Conservation (phyloP, 2,113 vertebrate genomes). For the Felis chaus region DNA sequence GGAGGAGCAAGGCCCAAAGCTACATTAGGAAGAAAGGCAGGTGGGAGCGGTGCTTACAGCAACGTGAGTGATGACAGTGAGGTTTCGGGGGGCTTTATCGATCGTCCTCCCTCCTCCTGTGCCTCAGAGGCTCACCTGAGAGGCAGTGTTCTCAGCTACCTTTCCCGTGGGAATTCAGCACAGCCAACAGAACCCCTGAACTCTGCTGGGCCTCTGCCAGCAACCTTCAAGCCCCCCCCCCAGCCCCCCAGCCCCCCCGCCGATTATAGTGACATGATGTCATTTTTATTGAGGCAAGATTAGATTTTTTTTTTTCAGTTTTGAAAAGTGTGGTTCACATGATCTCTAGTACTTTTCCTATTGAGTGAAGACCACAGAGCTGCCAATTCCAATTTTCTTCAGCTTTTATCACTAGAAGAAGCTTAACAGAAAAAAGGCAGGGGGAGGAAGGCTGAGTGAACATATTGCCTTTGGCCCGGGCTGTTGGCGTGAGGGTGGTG, state of each 20-base stretch:
- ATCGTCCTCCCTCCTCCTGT: slow-evolving; percentile 72
- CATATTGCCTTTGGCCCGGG: neutral
- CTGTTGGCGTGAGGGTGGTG: neutral
- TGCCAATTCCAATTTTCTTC: slow-evolving; percentile 89
- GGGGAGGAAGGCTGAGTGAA: neutral
- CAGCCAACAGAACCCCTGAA: slow-evolving; percentile 91
- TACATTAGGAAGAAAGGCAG: neutral
- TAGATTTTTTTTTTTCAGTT: slow-evolving; percentile 80
- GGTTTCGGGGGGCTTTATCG: slow-evolving; percentile 75
- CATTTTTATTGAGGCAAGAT: slow-evolving; percentile 84
- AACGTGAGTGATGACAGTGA: neutral
- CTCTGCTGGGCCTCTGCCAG: slow-evolving; percentile 91
- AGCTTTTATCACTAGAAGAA: slow-evolving; percentile 84
- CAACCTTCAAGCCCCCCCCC: slow-evolving; percentile 86
- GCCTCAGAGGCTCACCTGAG: slow-evolving; percentile 82
- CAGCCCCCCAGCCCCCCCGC: slow-evolving; percentile 32
- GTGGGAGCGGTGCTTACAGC: neutral
- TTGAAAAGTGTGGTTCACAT: slow-evolving; percentile 87
- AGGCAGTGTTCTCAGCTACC: slow-evolving; percentile 85
- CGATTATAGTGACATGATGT: slow-evolving; percentile 85
- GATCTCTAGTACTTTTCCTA: slow-evolving; percentile 83
- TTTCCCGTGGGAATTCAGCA: slow-evolving; percentile 95
- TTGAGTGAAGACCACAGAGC: slow-evolving; percentile 86
- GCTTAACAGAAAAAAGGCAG: slow-evolving; percentile 41
- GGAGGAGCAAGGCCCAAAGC: neutral